Base-by-base conservation (phyloP, 2,888 invertebrate genomes). In the Xestia c-nigrum region DNA sequence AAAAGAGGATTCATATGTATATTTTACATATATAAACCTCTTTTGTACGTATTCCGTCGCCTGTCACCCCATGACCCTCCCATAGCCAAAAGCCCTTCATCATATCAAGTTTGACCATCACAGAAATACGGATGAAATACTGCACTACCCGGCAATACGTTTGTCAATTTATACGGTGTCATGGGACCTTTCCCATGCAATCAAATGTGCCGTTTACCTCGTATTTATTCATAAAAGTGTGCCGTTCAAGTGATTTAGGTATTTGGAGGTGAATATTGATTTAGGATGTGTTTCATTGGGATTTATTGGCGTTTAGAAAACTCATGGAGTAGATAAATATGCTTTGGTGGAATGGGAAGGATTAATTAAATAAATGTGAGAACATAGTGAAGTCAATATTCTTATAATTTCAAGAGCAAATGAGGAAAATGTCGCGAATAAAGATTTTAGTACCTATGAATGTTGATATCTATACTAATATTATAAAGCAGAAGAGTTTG, bases 161-260 rank as follows among this genome's bases (percentile, higher is more conserved):
- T 57, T 74, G 43, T 21, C 74, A 76, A 81, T 87, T 79, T 80
- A 81, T 55, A 68, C 55, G 77, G 68, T n/a, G 64, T 69, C 70
- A 47, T 43, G 80, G 74, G 78, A 78, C 72, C 14, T 1, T 14
- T 3, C 69, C 74, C 61, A 6, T 46, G 52, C 43, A 57, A 47
- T 71, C 63, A 68, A 67, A 64, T 50, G 70, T 57, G 55, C 73
- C 78, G 78, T 85, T 87, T 74, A 83, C 55, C 24, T 50, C 71
- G 19, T 72, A 78, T 76, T 78, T 86, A 86, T 87, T 77, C 76
- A 76, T 80, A 85, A 87, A 87, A 87, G 50, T 69, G 57, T 52
- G 66, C 43, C 46, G 55, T 63, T 61, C 19, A 63, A 43, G 59
- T 74, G 72, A 19, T 21, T 64, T 55, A 64, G 24, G 75, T 46